phyloP scores from a whole-genome alignment of 2,888 invertebrate species.

The Augiades crinisus region DNA sequence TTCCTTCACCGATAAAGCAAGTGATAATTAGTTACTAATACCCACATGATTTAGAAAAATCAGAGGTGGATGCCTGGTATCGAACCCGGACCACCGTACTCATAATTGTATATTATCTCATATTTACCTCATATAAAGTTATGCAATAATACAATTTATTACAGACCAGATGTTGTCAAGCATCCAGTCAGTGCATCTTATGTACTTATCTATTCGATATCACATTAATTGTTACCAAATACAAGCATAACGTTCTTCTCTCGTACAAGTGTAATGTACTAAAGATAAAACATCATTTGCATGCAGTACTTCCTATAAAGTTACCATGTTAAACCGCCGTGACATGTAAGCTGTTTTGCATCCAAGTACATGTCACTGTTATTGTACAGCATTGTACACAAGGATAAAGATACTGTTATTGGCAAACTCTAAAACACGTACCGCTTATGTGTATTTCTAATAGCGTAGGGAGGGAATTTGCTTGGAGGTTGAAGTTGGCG shows the following conservation, averaged over 20 bases:
- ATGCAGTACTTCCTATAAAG: slow-evolving; percentile 63
- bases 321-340: slow-evolving; percentile 61
- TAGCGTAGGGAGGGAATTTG: slow-evolving; percentile 37
- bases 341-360: slow-evolving; percentile 72
- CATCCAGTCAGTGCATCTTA: too few relatives aligned
- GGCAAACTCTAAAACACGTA: slow-evolving; percentile 4
- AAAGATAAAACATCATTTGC: slow-evolving; percentile 39
- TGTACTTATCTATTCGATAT: too few relatives aligned
- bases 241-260: slow-evolving; percentile 2
- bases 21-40: too few relatives aligned
- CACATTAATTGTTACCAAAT: slow-evolving; percentile 7
- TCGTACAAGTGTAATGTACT: slow-evolving; percentile 23
- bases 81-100: too few relatives aligned
- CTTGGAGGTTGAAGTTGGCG: slow-evolving; percentile 38
- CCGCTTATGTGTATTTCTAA: slow-evolving; percentile 25
- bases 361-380: slow-evolving; percentile 71
- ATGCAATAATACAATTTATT: too few relatives aligned
- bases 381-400: slow-evolving; percentile 66
- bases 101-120: too few relatives aligned
- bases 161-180: too few relatives aligned
- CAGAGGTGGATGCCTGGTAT: too few relatives aligned
- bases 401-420: slow-evolving; percentile 29
- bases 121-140: too few relatives aligned
- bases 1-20: too few relatives aligned
- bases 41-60: too few relatives aligned